These are phyloP conservation scores for Microcebus griseorufus DNA, from an alignment of 2,113 vertebrate species.

Conservation along the genomic window DNA sequence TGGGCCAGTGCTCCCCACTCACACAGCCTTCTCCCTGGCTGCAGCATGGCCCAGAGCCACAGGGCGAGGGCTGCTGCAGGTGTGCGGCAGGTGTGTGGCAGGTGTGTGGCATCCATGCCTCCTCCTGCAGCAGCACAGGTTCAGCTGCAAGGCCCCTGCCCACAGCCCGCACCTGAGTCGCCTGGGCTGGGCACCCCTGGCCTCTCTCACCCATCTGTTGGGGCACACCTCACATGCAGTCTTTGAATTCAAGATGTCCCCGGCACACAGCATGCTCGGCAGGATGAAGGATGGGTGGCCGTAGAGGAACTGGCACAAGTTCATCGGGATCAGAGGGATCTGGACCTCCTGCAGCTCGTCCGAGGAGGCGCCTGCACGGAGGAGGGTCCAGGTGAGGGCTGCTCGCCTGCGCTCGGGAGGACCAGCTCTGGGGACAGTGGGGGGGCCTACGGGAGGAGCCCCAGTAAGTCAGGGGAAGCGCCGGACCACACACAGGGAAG, in stretches of 20 bases:
- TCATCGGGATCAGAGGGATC: background rate
- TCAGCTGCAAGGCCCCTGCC: background rate
- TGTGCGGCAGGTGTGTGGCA: background rate
- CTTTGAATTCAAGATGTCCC: fast-evolving
- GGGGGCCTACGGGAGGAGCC: background rate
- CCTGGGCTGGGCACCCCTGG: background rate
- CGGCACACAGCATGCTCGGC: slow-evolving; percentile 68
- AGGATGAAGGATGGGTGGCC: background rate
- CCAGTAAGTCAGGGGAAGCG: background rate
- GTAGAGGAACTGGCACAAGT: background rate
- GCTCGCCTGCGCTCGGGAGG: background rate
- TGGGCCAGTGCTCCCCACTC: background rate
- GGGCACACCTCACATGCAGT: slow-evolving; percentile 44
- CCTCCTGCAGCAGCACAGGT: background rate
- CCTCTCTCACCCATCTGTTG: background rate
- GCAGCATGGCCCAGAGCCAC: background rate
- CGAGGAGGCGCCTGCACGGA: background rate
- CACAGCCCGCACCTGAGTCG: background rate
- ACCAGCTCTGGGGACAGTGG: too few species aligned
- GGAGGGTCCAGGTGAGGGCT: background rate
- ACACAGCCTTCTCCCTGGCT: background rate
- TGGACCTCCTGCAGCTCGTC: slow-evolving; percentile 32
- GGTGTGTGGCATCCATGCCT: background rate
- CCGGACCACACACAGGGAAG: background rate
- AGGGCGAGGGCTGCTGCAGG: background rate